A percentile compares a stretch with the other conserved stretches of the same genome.
phyloP scores from a whole-genome alignment of 2,797 vertebrate species.

The Glossophaga mutica region DNA sequence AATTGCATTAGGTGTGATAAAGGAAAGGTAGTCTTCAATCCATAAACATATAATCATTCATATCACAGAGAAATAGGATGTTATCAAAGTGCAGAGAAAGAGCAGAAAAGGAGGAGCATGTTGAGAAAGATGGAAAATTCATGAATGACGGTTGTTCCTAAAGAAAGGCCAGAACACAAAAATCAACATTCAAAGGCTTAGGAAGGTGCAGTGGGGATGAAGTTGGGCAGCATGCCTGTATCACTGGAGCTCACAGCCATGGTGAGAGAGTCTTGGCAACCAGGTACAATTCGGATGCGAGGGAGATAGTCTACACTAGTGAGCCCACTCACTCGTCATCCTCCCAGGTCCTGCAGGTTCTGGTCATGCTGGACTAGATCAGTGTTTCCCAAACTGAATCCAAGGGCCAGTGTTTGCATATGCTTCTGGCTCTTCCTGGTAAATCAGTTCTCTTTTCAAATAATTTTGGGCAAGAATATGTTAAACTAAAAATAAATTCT shows the following conservation, averaged over 20 bases:
- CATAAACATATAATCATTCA: not conserved
- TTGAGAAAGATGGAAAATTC: not conserved
- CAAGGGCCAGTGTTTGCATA: not conserved
- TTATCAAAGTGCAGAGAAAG: not conserved
- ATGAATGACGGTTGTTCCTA: not conserved
- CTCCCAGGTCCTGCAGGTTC: not conserved
- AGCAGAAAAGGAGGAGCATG: not conserved
- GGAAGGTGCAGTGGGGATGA: not conserved
- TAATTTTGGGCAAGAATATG: not conserved
- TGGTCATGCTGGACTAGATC: not conserved
- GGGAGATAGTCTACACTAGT: not conserved
- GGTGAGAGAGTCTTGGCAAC: not conserved
- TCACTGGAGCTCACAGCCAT: not conserved
- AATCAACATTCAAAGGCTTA: not conserved
- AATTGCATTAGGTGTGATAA: not conserved
- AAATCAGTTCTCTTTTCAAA: not conserved
- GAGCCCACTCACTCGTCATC: not conserved
- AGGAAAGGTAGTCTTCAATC: not conserved
- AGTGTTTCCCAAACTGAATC: not conserved
- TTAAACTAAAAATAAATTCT: not conserved
- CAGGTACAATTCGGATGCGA: not conserved
- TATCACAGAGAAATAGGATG: not conserved
- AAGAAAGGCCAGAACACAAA: not conserved
- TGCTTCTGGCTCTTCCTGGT: not conserved
- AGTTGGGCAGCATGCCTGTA: fast-evolving